Evolutionary conservation across 2,888 invertebrate species (phyloP).

Genomic region (Oxytorus armatus): DNA sequence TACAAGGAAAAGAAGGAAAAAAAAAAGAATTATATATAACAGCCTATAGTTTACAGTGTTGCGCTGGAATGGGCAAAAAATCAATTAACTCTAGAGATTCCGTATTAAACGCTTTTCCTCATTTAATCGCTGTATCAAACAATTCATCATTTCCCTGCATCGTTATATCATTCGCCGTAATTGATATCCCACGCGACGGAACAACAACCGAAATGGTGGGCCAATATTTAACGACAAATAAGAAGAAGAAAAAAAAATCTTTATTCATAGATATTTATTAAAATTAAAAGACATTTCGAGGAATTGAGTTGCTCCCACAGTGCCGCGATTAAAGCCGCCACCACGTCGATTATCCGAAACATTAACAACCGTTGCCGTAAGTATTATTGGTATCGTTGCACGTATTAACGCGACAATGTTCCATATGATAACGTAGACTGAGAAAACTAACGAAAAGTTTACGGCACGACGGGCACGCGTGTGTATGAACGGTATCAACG

Average conservation of each 20-base stretch:
- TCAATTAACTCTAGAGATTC: conserved; percentile 18
- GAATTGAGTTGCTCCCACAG: too few species aligned
- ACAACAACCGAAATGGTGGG: too few species aligned
- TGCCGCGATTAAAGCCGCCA: background rate
- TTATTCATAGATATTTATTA: background rate
- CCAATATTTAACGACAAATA: too few species aligned
- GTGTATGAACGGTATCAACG: conserved; percentile 27
- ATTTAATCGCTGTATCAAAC: too few species aligned
- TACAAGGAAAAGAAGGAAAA: background rate
- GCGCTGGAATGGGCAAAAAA: conserved; percentile 30
- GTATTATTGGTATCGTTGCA: conserved; percentile 21
- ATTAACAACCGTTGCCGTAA: conserved; percentile 32
- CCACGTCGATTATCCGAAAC: background rate
- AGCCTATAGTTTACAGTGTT: conserved; percentile 1
- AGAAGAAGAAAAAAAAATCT: background rate
- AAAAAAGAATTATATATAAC: background rate
- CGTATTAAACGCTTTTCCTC: too few species aligned
- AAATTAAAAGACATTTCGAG: too few species aligned
- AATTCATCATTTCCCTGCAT: too few species aligned
- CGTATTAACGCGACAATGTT: conserved; percentile 34
- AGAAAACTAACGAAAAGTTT: conserved; percentile 25
- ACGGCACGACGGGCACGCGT: conserved; percentile 41
- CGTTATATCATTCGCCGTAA: too few species aligned
- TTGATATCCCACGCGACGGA: too few species aligned
- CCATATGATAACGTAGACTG: conserved; percentile 27